Base-by-base conservation (phyloP, 2,888 invertebrate species). In the Abscondita cerata region DNA sequence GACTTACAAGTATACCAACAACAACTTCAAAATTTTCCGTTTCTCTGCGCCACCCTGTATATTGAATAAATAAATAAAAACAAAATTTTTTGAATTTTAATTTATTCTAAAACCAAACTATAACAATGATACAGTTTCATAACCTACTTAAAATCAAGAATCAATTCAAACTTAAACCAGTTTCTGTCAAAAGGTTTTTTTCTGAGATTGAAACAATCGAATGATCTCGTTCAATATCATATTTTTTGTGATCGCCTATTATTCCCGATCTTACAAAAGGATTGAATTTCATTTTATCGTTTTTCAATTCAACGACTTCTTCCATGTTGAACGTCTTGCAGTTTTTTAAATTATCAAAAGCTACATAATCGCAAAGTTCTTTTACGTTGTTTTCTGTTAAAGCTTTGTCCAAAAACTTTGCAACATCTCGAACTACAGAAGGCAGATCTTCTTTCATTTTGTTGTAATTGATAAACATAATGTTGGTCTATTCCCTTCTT, bases 401-500 rank as follows among this genome's bases (percentile, higher is more conserved):
- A 62, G 59, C 60, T 25, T 73, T 75, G 2, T 75, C 78, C 46
- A 83, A 66, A 67, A 83, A 84, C 6, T 73, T 60, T 1, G 81
- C 80, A n/a, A 82, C 76, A 48, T 76, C 72, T 34, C 68, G 69
- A 15, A 85, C 78, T 34, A 80, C 76, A 1, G 74, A 73, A 11
- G 72, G 70, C 25, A 83, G 72, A 77, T 96, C 89, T 55, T 81
- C 83, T 72, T 90, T 90, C 87, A 94, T 89, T 59, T 93, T 91
- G 81, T 93, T 93, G 74, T 92, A 94, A 70, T 88, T 90, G 48
- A 94, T 81, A 76, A 93, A 90, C 5, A 93, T 81, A 1, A 94
- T 80, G 73, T 93, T 0, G 87, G 82, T 52, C 91, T 87, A 68
- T 89, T 76, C 16, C 87, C 85, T 44, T 85, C 83, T 57, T 87